Evolutionary conservation across 1,140 invertebrate genomes (phyloP).

Genomic region (Brachionus rubens): DNA sequence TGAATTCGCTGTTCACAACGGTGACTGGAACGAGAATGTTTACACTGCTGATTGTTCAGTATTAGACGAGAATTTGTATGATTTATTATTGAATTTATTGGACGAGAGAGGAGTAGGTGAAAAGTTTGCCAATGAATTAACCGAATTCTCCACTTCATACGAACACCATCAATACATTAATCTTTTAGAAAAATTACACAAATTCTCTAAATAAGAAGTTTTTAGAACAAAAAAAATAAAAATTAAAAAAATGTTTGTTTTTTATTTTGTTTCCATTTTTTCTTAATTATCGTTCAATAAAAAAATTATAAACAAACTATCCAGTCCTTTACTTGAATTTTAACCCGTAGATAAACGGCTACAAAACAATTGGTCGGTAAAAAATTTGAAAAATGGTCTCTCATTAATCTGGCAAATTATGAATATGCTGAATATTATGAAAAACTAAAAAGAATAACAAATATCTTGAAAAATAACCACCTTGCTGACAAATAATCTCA

Average conservation of each 20-base stretch:
- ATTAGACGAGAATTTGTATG: conserved; percentile 46
- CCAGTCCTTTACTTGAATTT: too few relatives aligned
- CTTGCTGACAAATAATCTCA: too few relatives aligned
- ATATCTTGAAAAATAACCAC: too few relatives aligned
- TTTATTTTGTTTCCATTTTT: neutral
- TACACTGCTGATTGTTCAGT: conserved; percentile 47
- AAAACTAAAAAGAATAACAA: too few relatives aligned
- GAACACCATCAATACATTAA: conserved; percentile 44
- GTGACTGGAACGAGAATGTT: conserved; percentile 45
- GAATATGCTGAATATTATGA: too few relatives aligned
- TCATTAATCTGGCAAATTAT: too few relatives aligned
- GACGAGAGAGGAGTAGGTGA: conserved; percentile 45
- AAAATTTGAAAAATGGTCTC: too few relatives aligned
- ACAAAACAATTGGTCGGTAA: too few relatives aligned
- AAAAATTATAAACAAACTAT: too few relatives aligned
- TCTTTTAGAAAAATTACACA: conserved; percentile 41
- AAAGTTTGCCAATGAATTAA: conserved; percentile 45
- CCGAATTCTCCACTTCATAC: conserved; percentile 33
- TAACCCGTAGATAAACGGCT: too few relatives aligned
- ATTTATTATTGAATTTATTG: conserved; percentile 37
- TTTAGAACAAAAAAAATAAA: conserved; percentile 13
- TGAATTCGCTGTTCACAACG: conserved; percentile 41
- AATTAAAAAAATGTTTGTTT: neutral
- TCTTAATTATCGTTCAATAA: neutral
- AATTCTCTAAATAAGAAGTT: conserved; percentile 42